Base-by-base conservation (phyloP, 2,113 vertebrate genomes). In the Pteropus alecto region DNA sequence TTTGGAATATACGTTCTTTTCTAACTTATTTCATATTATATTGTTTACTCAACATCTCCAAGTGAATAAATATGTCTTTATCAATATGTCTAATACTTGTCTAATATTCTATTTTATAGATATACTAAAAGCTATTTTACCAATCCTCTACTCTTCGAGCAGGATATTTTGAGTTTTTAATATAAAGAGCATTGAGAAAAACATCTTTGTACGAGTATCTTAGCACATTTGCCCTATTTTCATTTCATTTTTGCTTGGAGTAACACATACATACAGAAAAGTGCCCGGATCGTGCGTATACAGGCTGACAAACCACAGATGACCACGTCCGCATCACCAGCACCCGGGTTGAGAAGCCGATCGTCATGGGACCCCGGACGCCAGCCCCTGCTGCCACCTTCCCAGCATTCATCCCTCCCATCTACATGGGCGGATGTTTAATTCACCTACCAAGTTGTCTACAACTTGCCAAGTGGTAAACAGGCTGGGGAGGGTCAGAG, bases 21-120 rank as follows among this genome's bases (percentile, higher is more conserved):
- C 93, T 97, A 97, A 97, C 95, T 97, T 98, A 97, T 97, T 96
- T 94, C 78, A 58, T 92, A 81, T 94, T 94, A 67, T 85, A 71
- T 94, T 94, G 71, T 96, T 95, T 96, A 87, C 90, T 95, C 93
- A 90, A 87, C 61, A 96, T 63, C 56, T 86, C 26, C 48, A 81
- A 78, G 56, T 94, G 41, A 96, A 96, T 97, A 97, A 98, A 96
- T 74, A 38, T 56, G 56, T 84, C 35, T 95, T 87, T 67, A 90
- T 90, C 67, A 81, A 78, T 43, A 86, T 73, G 71, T 70, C 87
- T 56, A 74, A 38, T 65, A 78, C 18, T 43, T 87, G 54, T 8
- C 18, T 82, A 78, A 48, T 78, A 71, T 7, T 94, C 35, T 90
- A 2, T 91, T 94, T 92, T 74, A 21, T 82, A 73, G 21, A 3